phyloP scores from a whole-genome alignment of 1,140 invertebrate genomes.

The Sinonovacula constricta region DNA sequence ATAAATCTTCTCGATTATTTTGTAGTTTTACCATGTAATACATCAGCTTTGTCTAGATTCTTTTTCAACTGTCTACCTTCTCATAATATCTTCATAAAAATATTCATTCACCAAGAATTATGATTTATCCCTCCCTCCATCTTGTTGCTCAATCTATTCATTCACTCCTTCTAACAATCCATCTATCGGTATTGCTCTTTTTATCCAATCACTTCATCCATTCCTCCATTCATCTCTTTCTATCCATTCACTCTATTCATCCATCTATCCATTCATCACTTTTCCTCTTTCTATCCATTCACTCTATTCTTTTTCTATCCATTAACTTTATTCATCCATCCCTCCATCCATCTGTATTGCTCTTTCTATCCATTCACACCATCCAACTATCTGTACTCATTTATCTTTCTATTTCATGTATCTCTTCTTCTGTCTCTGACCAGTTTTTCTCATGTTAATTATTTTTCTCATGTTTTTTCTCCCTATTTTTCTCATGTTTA shows the following conservation, averaged over 20 bases:
- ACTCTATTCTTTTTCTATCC: slow-evolving; percentile 19
- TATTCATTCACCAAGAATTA: no score
- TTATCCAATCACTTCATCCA: neutral
- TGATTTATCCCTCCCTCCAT: neutral
- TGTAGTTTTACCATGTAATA: no score
- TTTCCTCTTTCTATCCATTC: slow-evolving; percentile 19
- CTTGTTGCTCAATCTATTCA: neutral
- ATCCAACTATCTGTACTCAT: neutral
- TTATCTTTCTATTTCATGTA: neutral
- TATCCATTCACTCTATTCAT: neutral
- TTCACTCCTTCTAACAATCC: neutral
- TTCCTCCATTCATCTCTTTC: neutral
- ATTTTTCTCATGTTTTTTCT: no score
- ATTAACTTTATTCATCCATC: neutral
- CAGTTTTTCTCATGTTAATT: no score
- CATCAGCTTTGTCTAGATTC: no score
- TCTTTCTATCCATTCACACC: slow-evolving; percentile 27
- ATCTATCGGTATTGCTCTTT: neutral
- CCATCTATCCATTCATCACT: neutral
- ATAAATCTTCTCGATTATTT: no score
- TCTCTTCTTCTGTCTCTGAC: neutral
- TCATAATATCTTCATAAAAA: no score
- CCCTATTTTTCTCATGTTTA: no score
- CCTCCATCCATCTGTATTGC: no score
- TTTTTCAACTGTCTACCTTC: no score